Percentiles rank a stretch among this genome's conserved stretches.
phyloP scores from a whole-genome alignment of 2,888 invertebrate genomes.

The Carcina quercana region DNA sequence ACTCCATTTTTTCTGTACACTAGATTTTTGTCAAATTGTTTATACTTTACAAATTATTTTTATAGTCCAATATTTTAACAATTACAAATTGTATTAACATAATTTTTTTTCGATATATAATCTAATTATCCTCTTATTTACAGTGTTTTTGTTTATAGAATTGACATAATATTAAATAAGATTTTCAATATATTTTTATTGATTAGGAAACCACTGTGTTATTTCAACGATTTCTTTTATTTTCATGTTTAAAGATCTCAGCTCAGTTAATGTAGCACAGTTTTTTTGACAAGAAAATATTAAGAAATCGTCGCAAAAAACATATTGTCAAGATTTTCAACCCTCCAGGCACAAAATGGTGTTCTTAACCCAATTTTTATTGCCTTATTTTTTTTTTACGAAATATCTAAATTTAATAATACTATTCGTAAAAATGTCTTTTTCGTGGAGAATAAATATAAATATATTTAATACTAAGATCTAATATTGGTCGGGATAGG shows the following conservation, averaged over 20 bases:
- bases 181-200: constrained; percentile 43
- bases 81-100: constrained; percentile 55
- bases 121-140: constrained; percentile 70
- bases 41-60: constrained; percentile 46
- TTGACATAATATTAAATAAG: constrained; percentile 52
- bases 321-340: constrained; percentile 60
- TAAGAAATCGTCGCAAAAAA: constrained; percentile 36
- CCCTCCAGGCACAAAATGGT: constrained; percentile 63
- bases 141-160: constrained; percentile 59
- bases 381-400: constrained; percentile 52
- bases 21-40: constrained; percentile 35
- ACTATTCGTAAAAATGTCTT: constrained; percentile 75
- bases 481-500: constrained; percentile 68
- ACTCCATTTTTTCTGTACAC: constrained; percentile 46
- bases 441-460: constrained; percentile 68
- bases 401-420: constrained; percentile 72
- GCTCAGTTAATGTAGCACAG: constrained; percentile 7
- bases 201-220: constrained; percentile 26
- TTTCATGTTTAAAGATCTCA: constrained; percentile 8
- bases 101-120: constrained; percentile 43
- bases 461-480: constrained; percentile 55
- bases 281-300: constrained; percentile 15
- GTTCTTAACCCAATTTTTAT: constrained; percentile 65
- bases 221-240: constrained; percentile 42
- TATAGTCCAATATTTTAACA: constrained; percentile 56